Base-by-base conservation (phyloP, 2,888 invertebrate genomes). In the Tipula lateralis region DNA sequence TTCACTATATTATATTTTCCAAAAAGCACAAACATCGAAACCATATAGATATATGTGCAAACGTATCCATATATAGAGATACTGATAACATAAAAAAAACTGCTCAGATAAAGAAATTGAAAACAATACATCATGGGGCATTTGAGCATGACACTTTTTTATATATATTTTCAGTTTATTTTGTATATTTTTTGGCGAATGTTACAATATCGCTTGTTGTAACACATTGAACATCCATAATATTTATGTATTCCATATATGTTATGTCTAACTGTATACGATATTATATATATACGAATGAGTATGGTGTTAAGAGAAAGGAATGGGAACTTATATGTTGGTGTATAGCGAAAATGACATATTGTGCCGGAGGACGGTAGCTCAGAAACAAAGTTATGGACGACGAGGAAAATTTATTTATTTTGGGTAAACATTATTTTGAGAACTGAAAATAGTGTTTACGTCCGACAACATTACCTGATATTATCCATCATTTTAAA, bases 81-180 rank as follows among this genome's bases (percentile, higher is more conserved):
- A 83, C n/a, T n/a, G n/a, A 84, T 29, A 44, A 83, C 6, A 36
- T 36, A 84, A 84, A 84, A 84, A 13, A 39, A 39, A 29, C 44
- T 84, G 84, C 29, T 86, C 86, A 86, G 86, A 86, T 86, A 87
- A 84, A 86, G 86, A 86, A 85, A 44, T 84, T 85, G 83, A 84
- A 85, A 85, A 66, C 85, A 86, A 85, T 87, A 85, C 85, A 86
- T 87, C 86, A 86, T 87, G 86, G 84, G 86, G 86, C 86, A 86
- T 86, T 87, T 86, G 86, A 86, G 86, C 85, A 86, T 86, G 86
- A 86, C 87, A 86, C 85, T 86, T 86, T 86, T 86, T 86, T 29
- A 29, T 81, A 81, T 81, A 81, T 9, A 81, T 29, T 81, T 81
- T 81, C 29, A 29, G 81, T 81, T 82, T 82, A 16, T 82, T 82